A percentile compares a stretch with the other conserved stretches of the same genome.
phyloP scores from a whole-genome alignment of 2,888 invertebrate genomes.

The Boloria selene region DNA sequence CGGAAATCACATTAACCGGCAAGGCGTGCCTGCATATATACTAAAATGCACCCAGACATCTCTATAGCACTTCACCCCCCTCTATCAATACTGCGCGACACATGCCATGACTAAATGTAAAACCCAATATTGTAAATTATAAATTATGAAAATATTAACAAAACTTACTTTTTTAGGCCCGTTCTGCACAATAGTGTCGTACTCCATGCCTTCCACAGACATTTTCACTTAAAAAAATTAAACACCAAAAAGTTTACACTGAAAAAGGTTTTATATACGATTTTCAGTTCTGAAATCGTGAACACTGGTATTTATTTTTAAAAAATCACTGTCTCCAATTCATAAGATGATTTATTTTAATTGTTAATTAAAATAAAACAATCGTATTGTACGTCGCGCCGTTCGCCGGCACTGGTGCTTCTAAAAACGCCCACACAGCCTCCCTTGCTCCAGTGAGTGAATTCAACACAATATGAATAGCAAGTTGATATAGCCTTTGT shows the following conservation, averaged over 20 bases:
- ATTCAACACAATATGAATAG: conserved; percentile 58
- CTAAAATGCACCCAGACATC: conserved; percentile 72
- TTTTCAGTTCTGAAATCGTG: conserved; percentile 36
- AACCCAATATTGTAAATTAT: conserved; percentile 10
- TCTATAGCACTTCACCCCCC: conserved; percentile 63
- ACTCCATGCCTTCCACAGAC: conserved; percentile 84
- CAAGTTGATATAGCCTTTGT: conserved; percentile 47
- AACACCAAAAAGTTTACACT: conserved; percentile 63
- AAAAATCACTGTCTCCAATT: conserved; percentile 68
- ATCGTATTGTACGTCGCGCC: conserved; percentile 61
- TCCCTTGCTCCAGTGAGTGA: conserved; percentile 69
- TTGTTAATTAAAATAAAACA: conserved; percentile 51
- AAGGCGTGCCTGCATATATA: conserved; percentile 55
- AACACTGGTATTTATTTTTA: conserved; percentile 56
- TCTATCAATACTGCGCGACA: conserved; percentile 43
- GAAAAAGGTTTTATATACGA: conserved; percentile 40
- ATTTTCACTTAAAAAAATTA: conserved; percentile 64
- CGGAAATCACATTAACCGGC: conserved; percentile 64
- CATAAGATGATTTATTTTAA: conserved; percentile 47
- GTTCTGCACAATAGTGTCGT: conserved; percentile 84
- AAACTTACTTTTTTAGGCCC: conserved; percentile 84
- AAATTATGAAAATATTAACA: conserved; percentile 40
- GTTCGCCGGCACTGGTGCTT: conserved; percentile 68
- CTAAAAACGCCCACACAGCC: conserved; percentile 76
- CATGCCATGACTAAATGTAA: conserved; percentile 31